Conservation (phyloP, 2,888 invertebrate species). For the Euproctis similis region DNA sequence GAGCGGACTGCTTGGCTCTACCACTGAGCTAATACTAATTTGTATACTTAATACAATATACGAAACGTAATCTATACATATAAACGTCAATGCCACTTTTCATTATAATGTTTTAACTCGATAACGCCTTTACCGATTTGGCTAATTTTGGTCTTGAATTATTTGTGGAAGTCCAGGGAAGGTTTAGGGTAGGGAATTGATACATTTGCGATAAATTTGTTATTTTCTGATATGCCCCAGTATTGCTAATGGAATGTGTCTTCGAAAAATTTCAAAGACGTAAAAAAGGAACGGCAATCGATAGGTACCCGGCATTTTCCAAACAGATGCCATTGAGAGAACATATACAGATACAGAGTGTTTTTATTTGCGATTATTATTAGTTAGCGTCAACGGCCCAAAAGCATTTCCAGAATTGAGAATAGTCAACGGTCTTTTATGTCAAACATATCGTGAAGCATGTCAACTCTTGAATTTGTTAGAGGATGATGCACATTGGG, state of each 20-base stretch:
- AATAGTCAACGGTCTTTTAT: conserved; percentile 10
- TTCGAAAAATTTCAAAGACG: conserved; percentile 7
- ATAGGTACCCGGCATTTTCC: conserved; percentile 1
- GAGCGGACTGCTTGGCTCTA: no score
- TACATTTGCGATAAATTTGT: conserved; percentile 4
- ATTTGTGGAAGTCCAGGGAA: no score
- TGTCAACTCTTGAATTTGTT: conserved; percentile 10
- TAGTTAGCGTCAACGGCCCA: conserved; percentile 12
- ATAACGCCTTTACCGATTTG: no score
- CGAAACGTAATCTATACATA: no score
- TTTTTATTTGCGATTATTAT: conserved; percentile 7
- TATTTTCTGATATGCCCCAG: conserved; percentile 5
- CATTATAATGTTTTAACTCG: no score
- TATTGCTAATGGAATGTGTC: conserved; percentile 5
- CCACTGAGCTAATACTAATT: no score
- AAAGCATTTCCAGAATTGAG: conserved; percentile 11
- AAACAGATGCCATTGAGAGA: conserved; percentile 2
- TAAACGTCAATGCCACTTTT: no score
- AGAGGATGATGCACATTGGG: conserved; percentile 11
- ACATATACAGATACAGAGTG: conserved; percentile 6
- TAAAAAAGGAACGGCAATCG: conserved; percentile 9
- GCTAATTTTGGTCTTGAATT: no score
- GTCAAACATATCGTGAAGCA: conserved; percentile 8
- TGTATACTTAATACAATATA: no score
- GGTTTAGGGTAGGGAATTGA: no score